Base-by-base conservation (phyloP, 1,140 invertebrate species). In the Thalassaphorura encarpata region DNA sequence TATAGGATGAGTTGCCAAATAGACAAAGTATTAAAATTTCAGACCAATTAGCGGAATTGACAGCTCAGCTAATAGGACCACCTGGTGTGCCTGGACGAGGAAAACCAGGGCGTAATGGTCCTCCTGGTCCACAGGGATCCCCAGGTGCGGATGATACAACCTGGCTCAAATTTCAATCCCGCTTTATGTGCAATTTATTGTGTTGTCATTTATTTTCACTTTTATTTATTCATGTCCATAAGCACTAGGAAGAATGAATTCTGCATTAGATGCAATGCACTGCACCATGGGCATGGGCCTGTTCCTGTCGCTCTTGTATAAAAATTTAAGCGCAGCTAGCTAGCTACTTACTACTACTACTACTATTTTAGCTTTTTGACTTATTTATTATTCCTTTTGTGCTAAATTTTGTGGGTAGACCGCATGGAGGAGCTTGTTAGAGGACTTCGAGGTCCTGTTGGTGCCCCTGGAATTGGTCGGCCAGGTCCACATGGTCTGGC, bases 1-100 rank as follows among this genome's bases (percentile, higher is more conserved):
- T n/a, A n/a, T n/a, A n/a, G n/a, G n/a, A n/a, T n/a, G n/a, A n/a
- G n/a, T n/a, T n/a, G n/a, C n/a, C n/a, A n/a, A n/a, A n/a, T n/a
- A n/a, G n/a, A n/a, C n/a, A n/a, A n/a, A n/a, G n/a, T n/a, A n/a
- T n/a, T n/a, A n/a, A n/a, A n/a, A n/a, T n/a, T n/a, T 66, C 67
- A 82, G 80, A 82, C 61, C 78, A 81, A 71, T 68, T 83, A 62
- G 72, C 70, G 26, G 80, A 81, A 61, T 70, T 83, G 62, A 73
- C 78, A 60, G 67, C 74, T 31, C 74, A 75, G 33, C 69, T 83
- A 57, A 69, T 75, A 52, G 80, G 80, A 28, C 78, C 78, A 21
- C 79, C 80, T 43, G 80, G 80, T 29, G 74, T 75, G 19, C 79
- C 80, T 45, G 80, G 80, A 40, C 40, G 50, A 13, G 54, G 55